Evolutionary conservation across 2,888 invertebrate species (phyloP), one percentile per base, ranked within the genome.

Genomic region (Abrostola triplasia): DNA sequence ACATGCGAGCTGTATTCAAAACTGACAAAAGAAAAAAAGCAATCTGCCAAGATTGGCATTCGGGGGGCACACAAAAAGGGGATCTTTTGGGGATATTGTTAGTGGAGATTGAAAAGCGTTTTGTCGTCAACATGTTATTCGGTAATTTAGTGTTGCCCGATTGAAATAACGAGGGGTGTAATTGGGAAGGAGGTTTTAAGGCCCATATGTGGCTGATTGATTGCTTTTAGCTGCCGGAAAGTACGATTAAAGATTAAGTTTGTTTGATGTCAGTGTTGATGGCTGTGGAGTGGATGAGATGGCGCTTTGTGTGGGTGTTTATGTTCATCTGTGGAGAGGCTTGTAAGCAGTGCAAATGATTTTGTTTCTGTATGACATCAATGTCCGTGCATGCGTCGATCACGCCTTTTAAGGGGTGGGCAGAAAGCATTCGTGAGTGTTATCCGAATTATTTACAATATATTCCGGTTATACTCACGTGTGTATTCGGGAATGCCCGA

Each of bases 21-120:
- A 93, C 92, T 91, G 88, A 94, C 94, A 94, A 94, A 93, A 90
- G 94, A 93, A 94, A 92, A 93, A 94, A 94, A 94, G 94, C 94
- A 94, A 94, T 94, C 94, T 92, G 88, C 84, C 76, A 89, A 92
- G 93, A 94, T 94, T 94, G 94, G 94, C 94, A 93, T 92, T 93
- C 92, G 92, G 91, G 92, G 91, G 89, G 58, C 56, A 64, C 59
- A 76, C 70, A 81, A 79, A 81, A 81, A 67, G 81, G 81, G 81
- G 73, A 73, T 77, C 75, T 77, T 79, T 76, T 65, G 69, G 80
- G 69, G 89, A 90, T 86, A 90, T 91, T 92, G 91, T 90, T 90
- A 90, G 90, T 83, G 81, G 79, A 86, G 91, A 92, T 92, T 93
- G 92, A 93, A 93, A 92, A 92, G 91, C 92, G 91, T 93, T 94